Percentiles rank a stretch among this genome's conserved stretches.
These are phyloP conservation scores for Apamea monoglypha DNA, from an alignment of 2,888 invertebrate species.

Conservation along the genomic window DNA sequence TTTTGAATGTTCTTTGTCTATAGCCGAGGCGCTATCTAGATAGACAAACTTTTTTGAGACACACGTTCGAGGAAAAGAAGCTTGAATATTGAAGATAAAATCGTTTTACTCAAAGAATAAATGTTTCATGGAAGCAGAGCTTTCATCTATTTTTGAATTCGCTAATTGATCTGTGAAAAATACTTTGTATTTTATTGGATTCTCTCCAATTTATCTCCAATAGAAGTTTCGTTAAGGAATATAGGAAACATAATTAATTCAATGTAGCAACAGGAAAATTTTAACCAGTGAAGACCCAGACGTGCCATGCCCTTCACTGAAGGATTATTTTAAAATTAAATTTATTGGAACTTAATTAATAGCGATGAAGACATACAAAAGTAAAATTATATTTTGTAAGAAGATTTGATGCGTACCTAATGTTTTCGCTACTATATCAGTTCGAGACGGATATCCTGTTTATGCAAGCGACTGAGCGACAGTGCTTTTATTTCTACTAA, in stretches of 20 bases:
- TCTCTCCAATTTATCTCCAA: neutral
- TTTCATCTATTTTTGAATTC: neutral
- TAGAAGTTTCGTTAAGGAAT: neutral
- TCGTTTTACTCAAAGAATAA: neutral
- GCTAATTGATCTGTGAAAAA: neutral
- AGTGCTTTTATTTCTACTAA: neutral
- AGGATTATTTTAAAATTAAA: neutral
- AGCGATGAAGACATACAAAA: neutral
- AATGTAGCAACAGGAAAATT: neutral
- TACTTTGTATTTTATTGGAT: constrained; percentile 4
- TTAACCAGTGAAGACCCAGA: neutral
- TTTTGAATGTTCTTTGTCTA: neutral
- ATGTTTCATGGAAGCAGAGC: neutral
- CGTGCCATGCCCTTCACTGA: neutral
- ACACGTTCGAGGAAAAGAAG: neutral
- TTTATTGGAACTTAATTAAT: constrained; percentile 3
- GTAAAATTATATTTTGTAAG: neutral
- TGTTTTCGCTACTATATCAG: neutral
- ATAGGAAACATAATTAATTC: neutral
- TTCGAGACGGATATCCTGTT: neutral
- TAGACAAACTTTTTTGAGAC: neutral
- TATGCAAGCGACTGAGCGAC: neutral
- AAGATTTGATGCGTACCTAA: neutral
- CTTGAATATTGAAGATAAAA: neutral
- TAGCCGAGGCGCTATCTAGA: neutral